A percentile compares a stretch with the other conserved stretches of the same genome.
Evolutionary conservation across 2,113 vertebrate species (phyloP).

Genomic region (Heliornis fulica): DNA sequence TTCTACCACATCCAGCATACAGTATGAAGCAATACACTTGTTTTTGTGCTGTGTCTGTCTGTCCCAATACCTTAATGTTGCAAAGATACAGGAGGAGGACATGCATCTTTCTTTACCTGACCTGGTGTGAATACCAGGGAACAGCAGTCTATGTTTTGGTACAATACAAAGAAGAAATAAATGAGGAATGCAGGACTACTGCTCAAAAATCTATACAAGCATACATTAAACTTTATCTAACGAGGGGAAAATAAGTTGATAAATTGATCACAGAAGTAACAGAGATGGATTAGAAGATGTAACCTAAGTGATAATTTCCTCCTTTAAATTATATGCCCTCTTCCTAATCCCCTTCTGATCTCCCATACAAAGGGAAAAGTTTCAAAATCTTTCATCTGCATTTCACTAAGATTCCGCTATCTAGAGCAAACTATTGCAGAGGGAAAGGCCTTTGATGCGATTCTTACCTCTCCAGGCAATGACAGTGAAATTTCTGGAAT

Average conservation of each 20-base stretch:
- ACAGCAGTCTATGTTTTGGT: background rate
- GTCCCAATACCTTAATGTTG: background rate
- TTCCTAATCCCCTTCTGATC: background rate
- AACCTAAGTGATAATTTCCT: background rate
- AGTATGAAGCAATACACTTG: conserved; percentile 18
- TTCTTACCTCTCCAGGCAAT: background rate
- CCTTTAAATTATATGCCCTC: background rate
- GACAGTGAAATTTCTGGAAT: background rate
- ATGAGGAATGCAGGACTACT: background rate
- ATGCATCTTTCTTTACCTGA: background rate
- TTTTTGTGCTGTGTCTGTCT: conserved; percentile 2
- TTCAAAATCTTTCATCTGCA: background rate
- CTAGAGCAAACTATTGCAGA: background rate
- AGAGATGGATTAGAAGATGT: background rate
- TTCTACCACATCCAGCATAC: background rate
- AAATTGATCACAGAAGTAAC: background rate
- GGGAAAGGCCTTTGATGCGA: accelerated
- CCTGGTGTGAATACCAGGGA: background rate
- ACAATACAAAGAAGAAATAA: background rate
- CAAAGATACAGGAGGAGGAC: background rate
- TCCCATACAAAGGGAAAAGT: background rate
- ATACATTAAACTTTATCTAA: background rate
- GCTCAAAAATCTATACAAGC: background rate
- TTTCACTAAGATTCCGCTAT: background rate
- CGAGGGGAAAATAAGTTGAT: background rate